Base-by-base conservation (phyloP, 2,888 invertebrate genomes). In the Sceliomorpha sp. region DNA sequence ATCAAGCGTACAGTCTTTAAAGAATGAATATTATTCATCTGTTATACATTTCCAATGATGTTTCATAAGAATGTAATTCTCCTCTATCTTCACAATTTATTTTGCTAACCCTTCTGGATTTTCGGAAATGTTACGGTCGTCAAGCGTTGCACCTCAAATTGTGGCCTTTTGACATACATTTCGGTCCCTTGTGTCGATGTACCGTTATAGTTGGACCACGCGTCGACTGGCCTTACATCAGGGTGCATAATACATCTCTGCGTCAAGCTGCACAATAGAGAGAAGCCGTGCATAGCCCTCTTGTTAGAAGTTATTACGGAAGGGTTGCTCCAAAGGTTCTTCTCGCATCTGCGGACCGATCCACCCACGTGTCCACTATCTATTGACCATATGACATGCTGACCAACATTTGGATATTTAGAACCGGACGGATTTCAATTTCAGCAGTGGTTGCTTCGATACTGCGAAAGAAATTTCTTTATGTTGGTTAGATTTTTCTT, bases 301-400 rank as follows among this genome's bases (percentile, higher is more conserved):
- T 77, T 75, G 74, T 79, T 79, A 71, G 67, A 78, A 77, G 75
- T 81, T 84, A 86, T 87, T 87, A 86, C 83, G 83, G 83, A 86
- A 86, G 88, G 88, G 88, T 87, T 88, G 84, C 74, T 53, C 70
- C 73, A 70, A 48, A 62, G 72, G 64, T 70, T 51, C 75, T 72
- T 75, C 72, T 73, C 74, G 81, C 87, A 85, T 84, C 85, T 87
- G 87, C 86, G 77, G 47, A 37, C 63, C 62, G 59, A 51, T 36
- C 63, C 60, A 68, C 67, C 64, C 74, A 37, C 68, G 76, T 81
- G 81, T 77, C 81, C 81, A 79, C 76, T 79, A 76, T 69, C 83
- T 80, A 83, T 83, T 83, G 86, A 85, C 88, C 88, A 88, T 85
- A 86, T 88, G 88, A 88, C 88, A 87, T 81, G 88, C 88, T 88